These are phyloP conservation scores for Trichosurus vulpecula DNA, from an alignment of 2,797 vertebrate genomes.

Conservation along the genomic window DNA sequence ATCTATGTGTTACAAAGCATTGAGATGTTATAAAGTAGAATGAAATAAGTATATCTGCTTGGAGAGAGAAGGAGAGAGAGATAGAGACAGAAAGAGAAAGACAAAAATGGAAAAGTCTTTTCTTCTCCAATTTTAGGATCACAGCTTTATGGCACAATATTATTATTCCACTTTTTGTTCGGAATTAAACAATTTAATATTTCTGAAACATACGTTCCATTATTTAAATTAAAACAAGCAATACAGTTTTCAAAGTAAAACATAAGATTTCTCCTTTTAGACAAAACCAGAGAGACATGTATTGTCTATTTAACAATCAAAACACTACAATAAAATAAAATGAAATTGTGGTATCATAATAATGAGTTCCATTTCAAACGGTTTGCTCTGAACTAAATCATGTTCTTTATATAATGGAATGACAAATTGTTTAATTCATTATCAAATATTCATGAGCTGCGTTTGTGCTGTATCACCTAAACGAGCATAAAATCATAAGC, in stretches of 20 bases:
- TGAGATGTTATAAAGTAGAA: conserved; percentile 71
- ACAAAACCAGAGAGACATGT: conserved; percentile 82
- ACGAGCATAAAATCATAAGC: conserved; percentile 58
- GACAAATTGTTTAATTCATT: conserved; percentile 84
- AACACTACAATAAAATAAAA: conserved; percentile 85
- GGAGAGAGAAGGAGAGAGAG: background rate
- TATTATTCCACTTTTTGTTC: conserved; percentile 82
- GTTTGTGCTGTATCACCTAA: conserved; percentile 77
- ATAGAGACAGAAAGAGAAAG: background rate
- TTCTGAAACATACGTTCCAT: conserved; percentile 80
- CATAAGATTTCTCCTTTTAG: conserved; percentile 81
- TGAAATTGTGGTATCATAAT: conserved; percentile 81
- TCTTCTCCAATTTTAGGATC: conserved; percentile 76
- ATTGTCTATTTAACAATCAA: conserved; percentile 85
- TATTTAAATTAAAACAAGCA: conserved; percentile 84
- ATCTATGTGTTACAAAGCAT: conserved; percentile 69
- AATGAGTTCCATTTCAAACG: conserved; percentile 84
- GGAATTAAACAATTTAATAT: conserved; percentile 84
- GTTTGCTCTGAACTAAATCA: conserved; percentile 81
- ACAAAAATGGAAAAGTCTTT: conserved; percentile 65
- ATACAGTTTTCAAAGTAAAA: conserved; percentile 82
- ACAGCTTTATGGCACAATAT: conserved; percentile 79
- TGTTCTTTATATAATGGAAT: conserved; percentile 81
- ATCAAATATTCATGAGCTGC: conserved; percentile 78
- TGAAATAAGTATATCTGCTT: conserved; percentile 59